phyloP scores from a whole-genome alignment of 2,797 vertebrate species.

The Ibycter americanus region DNA sequence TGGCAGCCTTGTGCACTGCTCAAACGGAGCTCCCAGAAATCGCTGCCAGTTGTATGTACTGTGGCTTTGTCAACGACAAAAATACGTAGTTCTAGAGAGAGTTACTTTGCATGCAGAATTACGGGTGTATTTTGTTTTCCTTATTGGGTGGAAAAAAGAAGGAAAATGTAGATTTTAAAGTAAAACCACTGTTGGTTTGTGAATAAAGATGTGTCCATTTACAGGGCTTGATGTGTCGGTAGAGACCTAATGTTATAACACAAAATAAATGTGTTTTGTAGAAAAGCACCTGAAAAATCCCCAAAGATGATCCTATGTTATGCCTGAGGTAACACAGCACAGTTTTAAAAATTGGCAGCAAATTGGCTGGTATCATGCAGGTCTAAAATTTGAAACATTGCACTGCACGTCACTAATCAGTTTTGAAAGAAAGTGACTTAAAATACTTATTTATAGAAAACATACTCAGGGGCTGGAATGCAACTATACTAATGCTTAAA shows the following conservation, averaged over 20 bases:
- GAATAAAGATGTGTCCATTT: background rate
- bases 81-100: background rate
- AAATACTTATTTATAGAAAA: conserved; percentile 32
- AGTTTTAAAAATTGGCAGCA: background rate
- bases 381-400: background rate
- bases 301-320: background rate
- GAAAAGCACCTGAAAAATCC: background rate
- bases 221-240: background rate
- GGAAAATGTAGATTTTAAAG: background rate
- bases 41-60: background rate
- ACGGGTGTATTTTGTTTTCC: background rate
- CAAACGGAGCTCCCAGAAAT: background rate
- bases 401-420: background rate
- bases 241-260: background rate
- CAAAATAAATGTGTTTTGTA: background rate
- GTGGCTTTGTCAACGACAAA: conserved; percentile 3
- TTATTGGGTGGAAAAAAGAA: background rate
- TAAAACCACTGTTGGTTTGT: background rate
- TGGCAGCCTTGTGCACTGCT: background rate
- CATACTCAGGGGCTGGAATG: background rate
- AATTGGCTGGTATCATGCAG: background rate
- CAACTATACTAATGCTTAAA: background rate
- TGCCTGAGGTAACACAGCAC: background rate
- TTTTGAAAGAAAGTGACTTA: background rate
- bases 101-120: background rate